Conservation (phyloP, 2,888 invertebrate genomes). For the Plebejus melissa region DNA sequence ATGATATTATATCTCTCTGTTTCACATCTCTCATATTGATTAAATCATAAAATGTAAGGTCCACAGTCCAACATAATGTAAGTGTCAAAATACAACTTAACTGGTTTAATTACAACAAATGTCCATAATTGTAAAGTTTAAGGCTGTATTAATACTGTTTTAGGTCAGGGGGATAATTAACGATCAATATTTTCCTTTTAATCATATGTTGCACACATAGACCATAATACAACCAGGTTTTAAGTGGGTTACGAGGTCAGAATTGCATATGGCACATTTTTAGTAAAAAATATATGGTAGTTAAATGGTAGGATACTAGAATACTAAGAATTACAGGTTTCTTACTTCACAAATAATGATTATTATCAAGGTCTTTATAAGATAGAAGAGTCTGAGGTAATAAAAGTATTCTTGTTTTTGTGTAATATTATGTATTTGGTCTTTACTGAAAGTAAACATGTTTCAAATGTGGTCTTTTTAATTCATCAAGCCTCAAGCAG, state of each 20-base stretch:
- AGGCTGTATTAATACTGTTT: background rate
- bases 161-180: constrained; percentile 18
- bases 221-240: background rate
- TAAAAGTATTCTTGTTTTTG: too few relatives aligned
- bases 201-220: background rate
- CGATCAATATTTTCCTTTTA: constrained; percentile 14
- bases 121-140: constrained; percentile 14
- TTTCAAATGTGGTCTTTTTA: too few relatives aligned
- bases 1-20: background rate
- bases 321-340: background rate
- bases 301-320: background rate
- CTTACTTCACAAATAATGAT: too few relatives aligned
- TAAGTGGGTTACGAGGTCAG: background rate
- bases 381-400: too few relatives aligned
- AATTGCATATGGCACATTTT: background rate
- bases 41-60: background rate
- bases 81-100: background rate
- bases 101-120: background rate
- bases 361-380: too few relatives aligned
- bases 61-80: background rate
- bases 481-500: too few relatives aligned
- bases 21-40: background rate
- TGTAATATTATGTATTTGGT: too few relatives aligned
- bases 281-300: background rate
- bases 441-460: too few relatives aligned